These are phyloP conservation scores for Trichoplusia ni DNA, from an alignment of 1,140 invertebrate genomes.

Conservation along the genomic window DNA sequence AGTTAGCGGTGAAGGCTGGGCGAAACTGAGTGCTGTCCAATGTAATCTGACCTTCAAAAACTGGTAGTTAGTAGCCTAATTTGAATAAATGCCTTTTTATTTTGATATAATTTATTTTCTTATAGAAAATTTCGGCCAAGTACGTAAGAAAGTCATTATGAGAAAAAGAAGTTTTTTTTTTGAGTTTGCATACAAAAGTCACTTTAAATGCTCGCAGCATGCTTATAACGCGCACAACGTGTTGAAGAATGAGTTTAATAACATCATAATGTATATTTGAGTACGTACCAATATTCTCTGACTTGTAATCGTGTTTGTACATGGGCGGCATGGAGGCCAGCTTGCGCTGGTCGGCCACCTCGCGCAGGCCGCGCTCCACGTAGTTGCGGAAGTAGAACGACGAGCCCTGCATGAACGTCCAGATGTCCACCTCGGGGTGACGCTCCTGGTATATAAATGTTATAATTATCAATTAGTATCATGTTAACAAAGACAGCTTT, in stretches of 20 bases:
- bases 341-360: constrained; percentile 86
- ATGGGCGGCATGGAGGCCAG: constrained; percentile 58
- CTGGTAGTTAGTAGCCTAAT: no score
- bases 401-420: constrained; percentile 93
- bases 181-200: no score
- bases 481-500: no score
- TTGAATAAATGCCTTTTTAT: no score
- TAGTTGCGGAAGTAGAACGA: constrained; percentile 96
- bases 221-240: no score
- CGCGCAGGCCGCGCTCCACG: constrained; percentile 92
- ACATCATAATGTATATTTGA: background rate
- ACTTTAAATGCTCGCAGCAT: background rate
- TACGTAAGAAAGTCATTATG: no score
- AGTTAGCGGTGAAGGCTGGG: no score
- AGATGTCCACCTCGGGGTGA: constrained; percentile 95
- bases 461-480: background rate
- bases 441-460: constrained; percentile 83
- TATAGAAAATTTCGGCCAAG: no score
- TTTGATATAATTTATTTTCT: no score
- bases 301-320: constrained; percentile 68
- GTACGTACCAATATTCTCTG: constrained; percentile 62
- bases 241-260: background rate
- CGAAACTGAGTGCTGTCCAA: no score
- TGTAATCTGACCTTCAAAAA: no score
- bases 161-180: no score